Evolutionary conservation across 92 coral and sea anemone genomes (phyloP), one percentile per base, ranked within the genome.

Genomic region (Palythoa heliodiscus): DNA sequence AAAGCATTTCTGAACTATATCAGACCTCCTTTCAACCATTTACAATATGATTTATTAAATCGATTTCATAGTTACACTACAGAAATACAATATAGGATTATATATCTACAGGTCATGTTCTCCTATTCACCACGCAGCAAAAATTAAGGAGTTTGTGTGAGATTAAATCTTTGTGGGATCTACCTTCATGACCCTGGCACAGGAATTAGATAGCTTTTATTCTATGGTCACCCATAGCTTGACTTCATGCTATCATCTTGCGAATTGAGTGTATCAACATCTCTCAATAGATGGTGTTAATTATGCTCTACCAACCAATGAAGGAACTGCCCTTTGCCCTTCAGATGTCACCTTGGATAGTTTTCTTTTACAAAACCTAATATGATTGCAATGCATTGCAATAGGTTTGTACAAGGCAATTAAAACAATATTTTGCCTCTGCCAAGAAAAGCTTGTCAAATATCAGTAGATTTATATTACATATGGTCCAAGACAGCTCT

Each of bases 201-300:
- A 23, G 35, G 77, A 73, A 73, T 73, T 43, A 43, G 50, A 43
- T 17, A 20, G 52, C 52, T 24, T 16, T 29, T 29, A 29, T 29
- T 29, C 35, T 37, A 9, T 78, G 71, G 83, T 78, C 83, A 78
- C 53, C 71, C 52, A 7, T 58, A 20, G 64, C 16, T 50, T 63
- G 69, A 63, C 69, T 52, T 47, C 52, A 71, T 16, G 48, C 53
- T 76, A 24, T 53, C 81, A 75, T 57, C 84, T 66, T 24, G 57
- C 24, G 84, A 25, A 39, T 80, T 22, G 75, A 80, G 60, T n/a
- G 47, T 53, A 80, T 80, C 84, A 80, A 80, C 84, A 80, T 22
- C 6, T 4, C 40, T 64, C 84, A 63, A 25, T 50, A 43, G 53
- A 64, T 66, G 84, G 84, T 80, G 84, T 80, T 80, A 80, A 80